Evolutionary conservation across 1,140 invertebrate species (phyloP).

Genomic region (Ceratina australensis): DNA sequence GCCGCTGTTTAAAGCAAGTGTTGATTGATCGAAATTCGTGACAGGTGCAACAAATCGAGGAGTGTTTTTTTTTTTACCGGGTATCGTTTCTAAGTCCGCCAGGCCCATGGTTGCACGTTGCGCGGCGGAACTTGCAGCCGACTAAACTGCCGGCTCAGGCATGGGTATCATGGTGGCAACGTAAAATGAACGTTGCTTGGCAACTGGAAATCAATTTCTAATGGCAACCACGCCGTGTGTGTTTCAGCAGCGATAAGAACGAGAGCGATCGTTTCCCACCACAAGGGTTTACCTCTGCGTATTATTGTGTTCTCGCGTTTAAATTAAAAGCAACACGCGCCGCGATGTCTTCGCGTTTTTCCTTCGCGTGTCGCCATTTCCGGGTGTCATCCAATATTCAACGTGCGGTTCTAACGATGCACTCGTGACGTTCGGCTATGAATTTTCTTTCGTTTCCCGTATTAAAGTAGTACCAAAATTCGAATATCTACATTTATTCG

Average conservation of each 20-base stretch:
- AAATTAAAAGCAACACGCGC: not conserved
- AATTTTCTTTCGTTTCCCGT: not conserved
- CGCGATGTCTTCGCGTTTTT: no score
- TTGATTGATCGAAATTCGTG: not conserved
- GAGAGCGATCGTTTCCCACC: constrained; percentile 38
- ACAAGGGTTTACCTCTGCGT: no score
- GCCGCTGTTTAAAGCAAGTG: not conserved
- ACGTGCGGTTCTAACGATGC: not conserved
- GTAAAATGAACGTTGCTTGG: constrained; percentile 67
- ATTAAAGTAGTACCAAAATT: not conserved
- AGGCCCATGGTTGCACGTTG: constrained; percentile 69
- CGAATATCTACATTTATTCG: not conserved
- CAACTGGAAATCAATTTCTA: constrained; percentile 72
- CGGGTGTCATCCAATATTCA: constrained; percentile 21
- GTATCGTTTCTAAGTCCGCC: constrained; percentile 72
- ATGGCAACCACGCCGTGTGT: constrained; percentile 50
- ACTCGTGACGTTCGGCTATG: not conserved
- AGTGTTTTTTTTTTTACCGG: constrained; percentile 65
- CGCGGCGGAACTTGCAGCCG: constrained; percentile 63
- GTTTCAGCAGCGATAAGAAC: constrained; percentile 46
- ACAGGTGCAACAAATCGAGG: constrained; percentile 12
- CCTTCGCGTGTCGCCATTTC: constrained; percentile 8
- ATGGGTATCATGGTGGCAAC: constrained; percentile 62
- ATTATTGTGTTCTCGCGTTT: no score
- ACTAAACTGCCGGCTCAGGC: constrained; percentile 66